Evolutionary conservation across 2,797 vertebrate genomes (phyloP).

Genomic region (Ispidina picta): DNA sequence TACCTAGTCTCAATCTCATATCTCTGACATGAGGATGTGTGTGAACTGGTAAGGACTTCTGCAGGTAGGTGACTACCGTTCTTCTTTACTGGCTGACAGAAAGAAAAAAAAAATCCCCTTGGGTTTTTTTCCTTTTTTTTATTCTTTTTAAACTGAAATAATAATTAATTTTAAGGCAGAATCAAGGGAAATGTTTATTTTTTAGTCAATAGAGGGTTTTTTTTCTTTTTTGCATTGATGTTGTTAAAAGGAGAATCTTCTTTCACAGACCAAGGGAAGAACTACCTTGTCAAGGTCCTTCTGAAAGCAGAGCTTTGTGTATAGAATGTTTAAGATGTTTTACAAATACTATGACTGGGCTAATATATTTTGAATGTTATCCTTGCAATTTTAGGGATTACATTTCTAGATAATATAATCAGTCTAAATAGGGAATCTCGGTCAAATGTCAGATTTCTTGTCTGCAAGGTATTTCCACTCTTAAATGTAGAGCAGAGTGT

Average conservation of each 20-base stretch:
- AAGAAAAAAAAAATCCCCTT: background rate
- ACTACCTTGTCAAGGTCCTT: conserved; percentile 2
- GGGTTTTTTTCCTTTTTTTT: too few species aligned
- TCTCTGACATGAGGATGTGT: background rate
- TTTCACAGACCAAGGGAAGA: background rate
- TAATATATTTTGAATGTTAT: conserved; percentile 27
- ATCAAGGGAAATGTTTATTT: background rate
- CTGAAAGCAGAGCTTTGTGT: background rate
- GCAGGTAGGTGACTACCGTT: background rate
- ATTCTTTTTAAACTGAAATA: background rate
- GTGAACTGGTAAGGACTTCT: background rate
- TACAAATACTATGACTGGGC: background rate
- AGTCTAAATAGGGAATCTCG: conserved; percentile 33
- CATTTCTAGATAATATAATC: conserved; percentile 24
- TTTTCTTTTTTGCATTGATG: background rate
- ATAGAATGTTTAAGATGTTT: background rate
- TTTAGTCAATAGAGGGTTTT: background rate
- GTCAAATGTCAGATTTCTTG: conserved; percentile 62
- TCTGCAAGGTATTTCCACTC: conserved; percentile 58
- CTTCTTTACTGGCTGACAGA: background rate
- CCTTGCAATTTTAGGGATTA: conserved; percentile 10
- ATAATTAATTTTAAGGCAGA: background rate
- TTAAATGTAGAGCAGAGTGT: conserved; percentile 53
- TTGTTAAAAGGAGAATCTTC: background rate
- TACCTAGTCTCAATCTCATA: too few species aligned